Percentiles rank a stretch among this genome's conserved stretches.
Conservation (phyloP, 2,888 invertebrate genomes). For the Muscina levida region DNA sequence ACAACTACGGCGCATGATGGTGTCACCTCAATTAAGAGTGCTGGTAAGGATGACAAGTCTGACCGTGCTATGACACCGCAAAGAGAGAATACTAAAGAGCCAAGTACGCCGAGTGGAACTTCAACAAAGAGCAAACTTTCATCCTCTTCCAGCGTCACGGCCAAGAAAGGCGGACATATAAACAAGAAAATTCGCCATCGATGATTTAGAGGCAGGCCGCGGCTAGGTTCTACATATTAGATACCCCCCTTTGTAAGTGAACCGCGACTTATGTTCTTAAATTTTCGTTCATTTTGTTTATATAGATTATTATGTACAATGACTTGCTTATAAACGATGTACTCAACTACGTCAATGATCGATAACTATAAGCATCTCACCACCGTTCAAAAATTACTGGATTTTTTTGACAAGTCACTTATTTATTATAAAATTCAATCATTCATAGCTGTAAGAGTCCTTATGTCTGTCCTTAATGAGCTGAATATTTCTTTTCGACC, state of each 20-base stretch:
- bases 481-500: no score
- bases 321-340: no score
- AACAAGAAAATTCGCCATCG: slow-evolving; percentile 92
- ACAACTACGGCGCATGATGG: slow-evolving; percentile 78
- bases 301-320: no score
- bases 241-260: background rate
- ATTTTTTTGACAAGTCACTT: no score
- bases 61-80: slow-evolving; percentile 74
- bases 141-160: slow-evolving; percentile 78
- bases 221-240: slow-evolving; percentile 52
- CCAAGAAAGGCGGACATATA: slow-evolving; percentile 86
- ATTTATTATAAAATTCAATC: no score
- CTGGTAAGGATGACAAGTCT: slow-evolving; percentile 77
- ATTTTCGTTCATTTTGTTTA: no score
- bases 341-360: no score
- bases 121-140: slow-evolving; percentile 83
- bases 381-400: no score
- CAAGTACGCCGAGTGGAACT: slow-evolving; percentile 74
- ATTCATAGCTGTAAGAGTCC: no score
- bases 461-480: no score
- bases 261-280: slow-evolving; percentile 45
- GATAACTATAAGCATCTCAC: no score
- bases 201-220: slow-evolving; percentile 80
- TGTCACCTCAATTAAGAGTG: slow-evolving; percentile 74
- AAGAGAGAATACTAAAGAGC: slow-evolving; percentile 75